Percentiles rank a stretch among this genome's conserved stretches.
Conservation (phyloP, 2,113 vertebrate genomes). For the Platysternon megacephalum region DNA sequence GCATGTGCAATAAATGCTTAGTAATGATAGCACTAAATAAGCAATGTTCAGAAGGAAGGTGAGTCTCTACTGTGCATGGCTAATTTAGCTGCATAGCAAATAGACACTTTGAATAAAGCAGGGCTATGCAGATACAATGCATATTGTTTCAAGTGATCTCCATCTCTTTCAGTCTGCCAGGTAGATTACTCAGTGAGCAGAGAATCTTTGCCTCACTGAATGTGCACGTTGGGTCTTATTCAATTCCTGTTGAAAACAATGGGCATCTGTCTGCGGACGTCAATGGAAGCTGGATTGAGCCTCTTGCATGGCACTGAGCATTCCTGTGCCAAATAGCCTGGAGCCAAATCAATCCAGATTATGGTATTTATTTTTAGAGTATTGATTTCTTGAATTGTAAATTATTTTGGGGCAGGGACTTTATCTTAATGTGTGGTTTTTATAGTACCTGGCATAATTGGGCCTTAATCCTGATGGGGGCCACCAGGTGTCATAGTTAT, state of each 20-base stretch:
- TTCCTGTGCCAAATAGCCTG: background rate
- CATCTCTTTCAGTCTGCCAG: background rate
- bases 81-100: constrained; percentile 4
- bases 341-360: constrained; percentile 18
- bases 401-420: too few species aligned
- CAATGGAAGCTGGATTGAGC: constrained; percentile 20
- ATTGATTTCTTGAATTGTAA: background rate
- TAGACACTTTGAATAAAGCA: background rate
- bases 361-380: constrained; percentile 12
- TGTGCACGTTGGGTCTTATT: constrained; percentile 22
- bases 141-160: background rate
- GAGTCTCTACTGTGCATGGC: background rate
- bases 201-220: background rate
- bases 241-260: constrained; percentile 28
- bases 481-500: background rate
- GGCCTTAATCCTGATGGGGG: background rate
- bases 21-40: background rate
- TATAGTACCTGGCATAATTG: background rate
- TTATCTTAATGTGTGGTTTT: too few species aligned
- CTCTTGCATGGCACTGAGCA: background rate
- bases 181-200: constrained; percentile 36
- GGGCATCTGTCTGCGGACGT: background rate
- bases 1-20: background rate
- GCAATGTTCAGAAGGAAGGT: background rate
- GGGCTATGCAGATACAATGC: background rate